These are phyloP conservation scores for Acronicta alni DNA, from an alignment of 2,888 invertebrate genomes.

Conservation along the genomic window DNA sequence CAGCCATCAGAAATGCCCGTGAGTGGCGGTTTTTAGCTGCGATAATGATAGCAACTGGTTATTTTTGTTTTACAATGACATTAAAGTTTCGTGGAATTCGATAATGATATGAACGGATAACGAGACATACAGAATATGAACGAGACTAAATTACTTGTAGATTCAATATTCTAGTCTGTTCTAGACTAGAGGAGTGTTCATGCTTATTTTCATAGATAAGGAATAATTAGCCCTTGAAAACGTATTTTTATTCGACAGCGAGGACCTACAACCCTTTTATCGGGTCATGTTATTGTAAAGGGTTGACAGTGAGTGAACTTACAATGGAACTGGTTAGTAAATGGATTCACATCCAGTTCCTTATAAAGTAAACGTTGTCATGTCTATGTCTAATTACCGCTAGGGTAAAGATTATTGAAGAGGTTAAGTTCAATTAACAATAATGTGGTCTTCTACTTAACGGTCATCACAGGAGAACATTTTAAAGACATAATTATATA, in stretches of 20 bases:
- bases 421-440: background rate
- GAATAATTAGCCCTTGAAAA: background rate
- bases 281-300: background rate
- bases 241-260: background rate
- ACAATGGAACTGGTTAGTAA: slow-evolving; percentile 1
- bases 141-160: slow-evolving; percentile 25
- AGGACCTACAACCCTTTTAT: background rate
- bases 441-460: too few relatives aligned
- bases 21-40: slow-evolving; percentile 59
- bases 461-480: too few relatives aligned
- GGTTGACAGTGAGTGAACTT: background rate
- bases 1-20: slow-evolving; percentile 56
- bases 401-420: background rate
- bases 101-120: slow-evolving; percentile 50
- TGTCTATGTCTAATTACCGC: background rate
- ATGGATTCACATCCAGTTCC: background rate
- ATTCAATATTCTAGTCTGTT: slow-evolving; percentile 37
- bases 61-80: slow-evolving; percentile 57
- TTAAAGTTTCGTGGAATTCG: slow-evolving; percentile 51
- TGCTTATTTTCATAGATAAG: slow-evolving; percentile 11
- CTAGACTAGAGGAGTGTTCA: slow-evolving; percentile 1
- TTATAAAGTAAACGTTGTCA: background rate
- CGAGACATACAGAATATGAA: slow-evolving; percentile 46
- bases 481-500: too few relatives aligned
- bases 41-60: slow-evolving; percentile 59